Percentiles rank a stretch among this genome's conserved stretches.
phyloP scores from a whole-genome alignment of 2,113 vertebrate genomes.

The Bambusicola thoracicus region DNA sequence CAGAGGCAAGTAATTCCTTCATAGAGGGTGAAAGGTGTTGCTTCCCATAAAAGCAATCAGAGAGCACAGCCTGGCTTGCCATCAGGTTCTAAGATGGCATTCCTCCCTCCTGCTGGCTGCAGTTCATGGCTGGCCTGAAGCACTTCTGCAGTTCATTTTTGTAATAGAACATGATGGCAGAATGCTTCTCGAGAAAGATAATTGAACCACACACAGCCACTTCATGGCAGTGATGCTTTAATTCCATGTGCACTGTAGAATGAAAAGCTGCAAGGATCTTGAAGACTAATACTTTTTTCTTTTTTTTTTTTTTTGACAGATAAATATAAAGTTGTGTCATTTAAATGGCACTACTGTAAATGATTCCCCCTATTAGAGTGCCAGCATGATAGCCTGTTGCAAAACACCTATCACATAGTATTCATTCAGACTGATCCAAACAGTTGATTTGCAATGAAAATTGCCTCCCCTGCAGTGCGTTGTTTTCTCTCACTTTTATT shows the following conservation, averaged over 20 bases:
- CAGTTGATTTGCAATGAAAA: constrained; percentile 3
- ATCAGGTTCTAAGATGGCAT: background rate
- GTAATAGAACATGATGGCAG: background rate
- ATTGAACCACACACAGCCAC: background rate
- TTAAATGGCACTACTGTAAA: background rate
- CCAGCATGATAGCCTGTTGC: background rate
- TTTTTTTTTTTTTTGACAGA: background rate
- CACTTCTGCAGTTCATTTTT: background rate
- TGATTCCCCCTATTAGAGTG: background rate
- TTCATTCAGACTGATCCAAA: background rate
- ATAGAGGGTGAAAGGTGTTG: background rate
- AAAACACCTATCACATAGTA: background rate
- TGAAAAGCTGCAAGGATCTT: background rate
- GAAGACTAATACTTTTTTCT: background rate
- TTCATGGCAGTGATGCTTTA: background rate
- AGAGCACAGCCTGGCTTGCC: background rate
- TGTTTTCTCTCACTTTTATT: constrained; percentile 11
- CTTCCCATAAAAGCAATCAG: background rate
- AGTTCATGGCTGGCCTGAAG: background rate
- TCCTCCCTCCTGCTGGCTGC: background rate
- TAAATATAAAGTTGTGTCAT: background rate
- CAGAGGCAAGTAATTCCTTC: background rate
- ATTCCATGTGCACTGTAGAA: background rate
- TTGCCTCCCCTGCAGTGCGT: background rate
- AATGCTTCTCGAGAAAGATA: background rate